Percentiles rank a stretch among this genome's conserved stretches.
Conservation (phyloP, 2,888 invertebrate genomes). For the Drosophila prolongata region DNA sequence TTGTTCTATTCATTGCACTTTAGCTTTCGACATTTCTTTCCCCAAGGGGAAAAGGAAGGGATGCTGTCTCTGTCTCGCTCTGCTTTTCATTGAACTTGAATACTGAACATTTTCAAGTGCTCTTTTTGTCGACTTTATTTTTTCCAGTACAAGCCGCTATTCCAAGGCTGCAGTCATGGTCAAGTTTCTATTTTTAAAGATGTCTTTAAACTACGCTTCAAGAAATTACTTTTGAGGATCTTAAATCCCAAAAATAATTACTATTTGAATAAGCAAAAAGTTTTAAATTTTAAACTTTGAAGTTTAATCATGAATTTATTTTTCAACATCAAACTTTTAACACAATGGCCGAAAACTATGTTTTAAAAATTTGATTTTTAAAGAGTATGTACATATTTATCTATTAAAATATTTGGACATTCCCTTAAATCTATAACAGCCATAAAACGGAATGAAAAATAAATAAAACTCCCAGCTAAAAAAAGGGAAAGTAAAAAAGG, state of each 20-base stretch:
- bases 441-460: constrained; percentile 9
- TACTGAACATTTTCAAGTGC: constrained; percentile 62
- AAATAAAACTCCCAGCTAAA: constrained; percentile 17
- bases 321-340: too few relatives aligned
- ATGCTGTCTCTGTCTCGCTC: constrained; percentile 9
- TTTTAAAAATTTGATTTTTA: too few relatives aligned
- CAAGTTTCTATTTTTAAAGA: constrained; percentile 6
- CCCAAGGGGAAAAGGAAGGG: constrained; percentile 7
- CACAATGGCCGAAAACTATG: too few relatives aligned
- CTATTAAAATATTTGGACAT: neutral
- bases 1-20: constrained; percentile 62
- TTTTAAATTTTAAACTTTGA: too few relatives aligned
- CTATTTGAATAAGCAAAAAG: too few relatives aligned
- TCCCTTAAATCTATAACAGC: constrained; percentile 4
- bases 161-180: constrained; percentile 20
- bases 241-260: too few relatives aligned
- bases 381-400: too few relatives aligned
- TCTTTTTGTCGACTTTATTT: constrained; percentile 6
- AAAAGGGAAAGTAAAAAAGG: constrained; percentile 5
- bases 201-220: neutral
- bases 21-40: constrained; percentile 69
- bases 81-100: constrained; percentile 73
- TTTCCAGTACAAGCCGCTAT: neutral
- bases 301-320: too few relatives aligned
- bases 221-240: too few relatives aligned